Percentiles rank a stretch among this genome's conserved stretches.
phyloP scores from a whole-genome alignment of 2,797 vertebrate genomes.

The Hoplostethus atlanticus region DNA sequence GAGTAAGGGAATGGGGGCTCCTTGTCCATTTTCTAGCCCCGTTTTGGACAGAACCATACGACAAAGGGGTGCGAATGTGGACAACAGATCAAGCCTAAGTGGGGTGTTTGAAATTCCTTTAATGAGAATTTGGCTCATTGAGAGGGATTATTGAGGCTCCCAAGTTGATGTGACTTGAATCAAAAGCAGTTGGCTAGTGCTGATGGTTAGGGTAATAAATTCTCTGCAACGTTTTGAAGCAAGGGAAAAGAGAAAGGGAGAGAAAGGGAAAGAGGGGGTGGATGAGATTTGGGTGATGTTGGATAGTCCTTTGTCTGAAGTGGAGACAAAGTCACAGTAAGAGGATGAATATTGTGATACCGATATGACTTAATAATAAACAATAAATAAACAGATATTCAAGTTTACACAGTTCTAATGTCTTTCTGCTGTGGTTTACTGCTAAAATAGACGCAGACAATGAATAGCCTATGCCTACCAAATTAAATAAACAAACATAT shows the following conservation, averaged over 20 bases:
- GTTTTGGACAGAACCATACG: conserved; percentile 48
- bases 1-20: conserved; percentile 52
- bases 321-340: conserved; percentile 23
- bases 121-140: conserved; percentile 80
- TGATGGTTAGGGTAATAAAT: conserved; percentile 68
- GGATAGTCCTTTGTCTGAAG: conserved; percentile 17
- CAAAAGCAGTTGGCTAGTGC: conserved; percentile 70
- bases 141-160: conserved; percentile 75
- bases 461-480: no score
- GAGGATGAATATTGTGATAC: neutral
- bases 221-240: conserved; percentile 62
- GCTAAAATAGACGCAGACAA: no score
- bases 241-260: conserved; percentile 38
- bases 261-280: conserved; percentile 11
- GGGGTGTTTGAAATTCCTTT: conserved; percentile 74
- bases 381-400: no score
- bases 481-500: no score
- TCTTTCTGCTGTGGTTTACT: no score
- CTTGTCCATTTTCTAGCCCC: conserved; percentile 55
- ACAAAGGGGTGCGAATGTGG: conserved; percentile 67
- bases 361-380: no score
- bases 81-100: conserved; percentile 71
- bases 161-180: conserved; percentile 79
- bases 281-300: conserved; percentile 26
- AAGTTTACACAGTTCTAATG: no score